Conservation (phyloP, 2,888 invertebrate species). For the Volucella inflata region DNA sequence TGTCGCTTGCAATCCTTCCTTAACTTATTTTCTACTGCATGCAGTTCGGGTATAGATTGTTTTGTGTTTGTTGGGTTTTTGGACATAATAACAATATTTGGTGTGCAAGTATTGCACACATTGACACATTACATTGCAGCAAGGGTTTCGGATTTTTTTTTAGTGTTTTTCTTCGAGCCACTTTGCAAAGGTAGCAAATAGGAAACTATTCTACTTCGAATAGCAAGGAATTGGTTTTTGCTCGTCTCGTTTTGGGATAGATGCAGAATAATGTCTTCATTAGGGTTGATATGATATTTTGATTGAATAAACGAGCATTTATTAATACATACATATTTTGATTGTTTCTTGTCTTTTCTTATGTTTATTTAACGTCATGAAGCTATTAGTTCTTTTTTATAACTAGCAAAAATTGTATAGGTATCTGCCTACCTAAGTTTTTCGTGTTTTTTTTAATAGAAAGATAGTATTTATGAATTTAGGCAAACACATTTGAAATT, state of each 20-base stretch:
- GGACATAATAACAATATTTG: slow-evolving; percentile 59
- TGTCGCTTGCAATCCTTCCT: slow-evolving; percentile 14
- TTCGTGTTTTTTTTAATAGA: too few species aligned
- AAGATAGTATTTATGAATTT: too few species aligned
- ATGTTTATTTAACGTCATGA: too few species aligned
- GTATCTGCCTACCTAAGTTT: too few species aligned
- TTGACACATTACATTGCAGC: slow-evolving; percentile 32
- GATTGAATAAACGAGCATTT: slow-evolving; percentile 69
- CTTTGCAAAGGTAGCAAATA: slow-evolving; percentile 61
- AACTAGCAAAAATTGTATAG: too few species aligned
- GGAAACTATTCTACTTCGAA: slow-evolving; percentile 23
- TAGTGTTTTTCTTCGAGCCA: slow-evolving; percentile 11
- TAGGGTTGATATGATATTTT: slow-evolving; percentile 72
- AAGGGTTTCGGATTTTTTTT: slow-evolving; percentile 52
- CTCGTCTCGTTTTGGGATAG: slow-evolving; percentile 18
- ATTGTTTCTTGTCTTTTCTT: slow-evolving; percentile 1
- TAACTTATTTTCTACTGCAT: not conserved
- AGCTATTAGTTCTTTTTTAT: too few species aligned
- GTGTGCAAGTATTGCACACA: slow-evolving; percentile 37
- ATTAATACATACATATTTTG: slow-evolving; percentile 57
- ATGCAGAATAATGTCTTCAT: slow-evolving; percentile 54
- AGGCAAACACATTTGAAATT: too few species aligned
- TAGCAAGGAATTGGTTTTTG: slow-evolving; percentile 10
- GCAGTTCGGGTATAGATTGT: slow-evolving; percentile 40
- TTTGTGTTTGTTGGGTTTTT: slow-evolving; percentile 61